Percentiles rank a stretch among this genome's conserved stretches.
phyloP scores from a whole-genome alignment of 1,140 invertebrate genomes.

The Lordiphosa mommai region DNA sequence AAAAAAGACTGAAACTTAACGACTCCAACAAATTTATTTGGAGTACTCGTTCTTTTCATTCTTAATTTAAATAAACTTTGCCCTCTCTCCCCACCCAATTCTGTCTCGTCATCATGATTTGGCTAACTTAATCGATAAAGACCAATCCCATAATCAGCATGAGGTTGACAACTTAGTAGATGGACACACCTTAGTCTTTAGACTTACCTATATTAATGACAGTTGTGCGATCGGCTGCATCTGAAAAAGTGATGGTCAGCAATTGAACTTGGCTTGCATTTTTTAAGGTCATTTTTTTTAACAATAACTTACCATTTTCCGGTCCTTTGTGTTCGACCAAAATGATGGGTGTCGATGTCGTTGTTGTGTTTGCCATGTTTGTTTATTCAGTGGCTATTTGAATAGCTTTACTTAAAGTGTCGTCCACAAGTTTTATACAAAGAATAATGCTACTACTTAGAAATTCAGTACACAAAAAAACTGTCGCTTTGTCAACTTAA shows the following conservation, averaged over 20 bases:
- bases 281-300: neutral
- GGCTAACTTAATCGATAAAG: neutral
- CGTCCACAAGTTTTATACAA: neutral
- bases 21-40: too few species aligned
- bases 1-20: too few species aligned
- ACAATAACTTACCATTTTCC: too few species aligned
- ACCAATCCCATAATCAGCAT: slow-evolving; percentile 22
- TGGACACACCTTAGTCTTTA: neutral
- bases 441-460: too few species aligned
- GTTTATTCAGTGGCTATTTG: too few species aligned
- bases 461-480: neutral
- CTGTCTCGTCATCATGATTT: too few species aligned
- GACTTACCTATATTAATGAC: slow-evolving; percentile 61
- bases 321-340: too few species aligned
- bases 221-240: slow-evolving; percentile 26
- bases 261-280: neutral
- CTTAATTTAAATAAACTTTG: too few species aligned
- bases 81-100: too few species aligned
- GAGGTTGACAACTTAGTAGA: slow-evolving; percentile 5
- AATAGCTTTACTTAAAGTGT: neutral
- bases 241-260: neutral
- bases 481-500: neutral
- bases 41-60: too few species aligned
- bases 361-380: too few species aligned
- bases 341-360: too few species aligned